Percentiles rank a stretch among this genome's conserved stretches.
phyloP scores from a whole-genome alignment of 2,888 invertebrate species.

The Emmelina monodactyla region DNA sequence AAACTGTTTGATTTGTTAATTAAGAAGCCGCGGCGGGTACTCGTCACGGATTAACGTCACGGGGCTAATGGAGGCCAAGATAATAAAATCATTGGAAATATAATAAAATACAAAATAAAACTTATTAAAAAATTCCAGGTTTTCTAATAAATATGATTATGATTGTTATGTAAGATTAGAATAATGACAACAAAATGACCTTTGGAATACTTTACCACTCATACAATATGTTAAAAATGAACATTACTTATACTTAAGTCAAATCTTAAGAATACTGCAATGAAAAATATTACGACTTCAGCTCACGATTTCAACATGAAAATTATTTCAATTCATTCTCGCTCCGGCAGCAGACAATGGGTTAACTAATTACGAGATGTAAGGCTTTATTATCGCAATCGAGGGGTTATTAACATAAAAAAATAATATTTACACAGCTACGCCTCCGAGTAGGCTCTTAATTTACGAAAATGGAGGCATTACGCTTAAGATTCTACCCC shows the following conservation, averaged over 20 bases:
- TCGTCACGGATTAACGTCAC: too few relatives aligned
- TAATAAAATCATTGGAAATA: not conserved
- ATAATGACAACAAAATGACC: too few relatives aligned
- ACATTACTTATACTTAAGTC: conserved; percentile 18
- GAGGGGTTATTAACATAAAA: conserved; percentile 63
- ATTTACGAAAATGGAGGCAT: conserved; percentile 62
- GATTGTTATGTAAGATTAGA: too few relatives aligned
- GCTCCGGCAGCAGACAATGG: conserved; percentile 46
- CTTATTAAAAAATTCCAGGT: too few relatives aligned
- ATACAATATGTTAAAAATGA: conserved; percentile 2
- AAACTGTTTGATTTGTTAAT: conserved; percentile 66
- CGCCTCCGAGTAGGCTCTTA: conserved; percentile 42
- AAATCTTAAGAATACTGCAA: not conserved
- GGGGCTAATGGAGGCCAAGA: conserved; percentile 8
- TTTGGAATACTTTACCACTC: too few relatives aligned
- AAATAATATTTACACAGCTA: conserved; percentile 61
- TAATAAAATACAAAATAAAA: too few relatives aligned
- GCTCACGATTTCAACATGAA: conserved; percentile 20
- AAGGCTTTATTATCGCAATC: conserved; percentile 65
- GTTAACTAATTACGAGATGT: conserved; percentile 57
- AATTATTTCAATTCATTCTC: conserved; percentile 43
- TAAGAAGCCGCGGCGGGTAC: conserved; percentile 53
- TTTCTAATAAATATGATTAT: conserved; percentile 12
- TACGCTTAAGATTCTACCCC: conserved; percentile 55
- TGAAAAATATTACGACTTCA: not conserved